Conservation (phyloP, 2,113 vertebrate genomes). For the Orientallactaga bullata region DNA sequence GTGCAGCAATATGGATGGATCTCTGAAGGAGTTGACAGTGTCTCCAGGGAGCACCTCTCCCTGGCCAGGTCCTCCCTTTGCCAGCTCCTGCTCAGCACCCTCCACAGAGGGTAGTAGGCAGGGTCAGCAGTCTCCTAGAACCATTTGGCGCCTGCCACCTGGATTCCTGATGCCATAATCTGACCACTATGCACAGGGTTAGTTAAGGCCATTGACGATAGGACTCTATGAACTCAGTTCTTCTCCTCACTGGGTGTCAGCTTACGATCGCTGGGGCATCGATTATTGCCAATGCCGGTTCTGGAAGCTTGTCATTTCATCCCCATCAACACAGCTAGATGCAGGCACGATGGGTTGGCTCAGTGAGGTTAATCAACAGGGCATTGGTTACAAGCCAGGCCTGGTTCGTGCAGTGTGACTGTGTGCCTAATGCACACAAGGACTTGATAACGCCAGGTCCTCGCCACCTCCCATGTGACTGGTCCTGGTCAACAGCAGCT, state of each 20-base stretch:
- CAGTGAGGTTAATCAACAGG: neutral
- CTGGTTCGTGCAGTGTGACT: neutral
- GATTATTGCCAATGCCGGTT: neutral
- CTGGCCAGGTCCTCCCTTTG: neutral
- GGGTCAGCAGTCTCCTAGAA: neutral
- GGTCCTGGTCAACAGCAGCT: neutral
- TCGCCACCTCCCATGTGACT: neutral
- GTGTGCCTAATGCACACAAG: neutral
- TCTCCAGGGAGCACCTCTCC: no score
- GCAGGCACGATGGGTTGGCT: neutral
- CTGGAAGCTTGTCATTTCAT: neutral
- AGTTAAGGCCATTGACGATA: fast-evolving
- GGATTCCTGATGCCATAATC: neutral
- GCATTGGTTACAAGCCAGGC: neutral
- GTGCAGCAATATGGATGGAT: neutral
- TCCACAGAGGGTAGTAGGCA: neutral
- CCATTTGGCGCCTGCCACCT: neutral
- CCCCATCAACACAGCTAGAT: neutral
- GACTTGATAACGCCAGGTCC: neutral
- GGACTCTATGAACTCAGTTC: no score
- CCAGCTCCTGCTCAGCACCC: neutral
- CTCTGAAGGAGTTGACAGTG: neutral
- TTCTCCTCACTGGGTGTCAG: neutral
- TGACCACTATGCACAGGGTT: neutral
- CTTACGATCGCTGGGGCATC: neutral